These are phyloP conservation scores for Macrobrachium rosenbergii DNA, from an alignment of 1,140 invertebrate species.

Conservation along the genomic window DNA sequence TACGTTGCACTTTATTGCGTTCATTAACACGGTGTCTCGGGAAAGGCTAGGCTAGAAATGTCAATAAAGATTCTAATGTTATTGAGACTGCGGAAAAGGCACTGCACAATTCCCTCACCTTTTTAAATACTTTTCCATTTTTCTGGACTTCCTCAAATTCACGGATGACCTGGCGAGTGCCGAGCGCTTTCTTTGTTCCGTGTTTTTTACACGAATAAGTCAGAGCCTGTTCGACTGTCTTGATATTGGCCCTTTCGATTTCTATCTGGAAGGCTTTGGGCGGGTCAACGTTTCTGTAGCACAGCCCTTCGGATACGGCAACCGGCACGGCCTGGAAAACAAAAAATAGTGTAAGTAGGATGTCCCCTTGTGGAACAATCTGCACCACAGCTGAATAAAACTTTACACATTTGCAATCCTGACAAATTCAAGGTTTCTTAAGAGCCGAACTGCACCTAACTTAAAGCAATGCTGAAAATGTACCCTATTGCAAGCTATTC, in stretches of 20 bases:
- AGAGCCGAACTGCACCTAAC: no score
- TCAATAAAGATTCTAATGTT: not conserved
- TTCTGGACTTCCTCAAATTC: constrained; percentile 95
- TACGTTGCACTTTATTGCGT: not conserved
- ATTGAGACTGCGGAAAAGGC: no score
- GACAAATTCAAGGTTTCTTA: not conserved
- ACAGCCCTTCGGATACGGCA: constrained; percentile 45
- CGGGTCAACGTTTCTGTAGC: constrained; percentile 48
- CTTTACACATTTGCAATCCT: not conserved
- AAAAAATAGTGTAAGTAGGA: not conserved
- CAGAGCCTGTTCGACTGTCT: constrained; percentile 72
- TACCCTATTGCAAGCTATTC: no score
- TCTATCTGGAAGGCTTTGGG: constrained; percentile 55
- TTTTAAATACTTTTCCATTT: constrained; percentile 96
- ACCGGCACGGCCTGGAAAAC: constrained; percentile 25
- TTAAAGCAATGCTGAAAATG: no score
- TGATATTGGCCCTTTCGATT: constrained; percentile 54
- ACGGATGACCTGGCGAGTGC: constrained; percentile 89
- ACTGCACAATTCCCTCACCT: constrained; percentile 72
- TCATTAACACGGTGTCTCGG: not conserved
- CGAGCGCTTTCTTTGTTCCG: constrained; percentile 83
- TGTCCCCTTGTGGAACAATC: not conserved
- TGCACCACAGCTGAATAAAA: not conserved
- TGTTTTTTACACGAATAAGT: constrained; percentile 82
- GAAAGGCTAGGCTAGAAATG: not conserved